Conservation (phyloP, 2,113 vertebrate species). For the Sminthopsis crassicaudata region DNA sequence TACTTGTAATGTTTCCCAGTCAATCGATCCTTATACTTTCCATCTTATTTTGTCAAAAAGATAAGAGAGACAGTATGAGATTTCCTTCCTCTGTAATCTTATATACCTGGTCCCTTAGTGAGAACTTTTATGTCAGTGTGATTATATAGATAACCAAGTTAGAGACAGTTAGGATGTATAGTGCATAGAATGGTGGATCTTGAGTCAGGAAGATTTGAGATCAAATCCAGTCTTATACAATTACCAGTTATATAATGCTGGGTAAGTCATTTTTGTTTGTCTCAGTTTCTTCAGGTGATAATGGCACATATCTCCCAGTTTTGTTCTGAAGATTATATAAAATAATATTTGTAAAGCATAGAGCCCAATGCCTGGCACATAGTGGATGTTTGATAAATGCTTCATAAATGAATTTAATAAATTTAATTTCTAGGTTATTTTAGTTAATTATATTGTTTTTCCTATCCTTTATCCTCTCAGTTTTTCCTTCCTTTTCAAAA, state of each 20-base stretch:
- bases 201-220: not conserved
- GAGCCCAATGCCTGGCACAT: not conserved
- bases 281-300: not conserved
- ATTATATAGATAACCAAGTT: not conserved
- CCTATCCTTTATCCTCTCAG: constrained; percentile 41
- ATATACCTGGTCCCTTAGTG: not conserved
- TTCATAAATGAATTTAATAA: not conserved
- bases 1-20: not conserved
- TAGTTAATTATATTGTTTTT: constrained; percentile 44
- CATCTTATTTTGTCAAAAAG: constrained; percentile 15
- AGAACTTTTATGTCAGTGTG: not conserved
- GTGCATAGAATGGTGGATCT: not conserved
- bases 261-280: not conserved
- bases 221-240: not conserved
- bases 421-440: not conserved
- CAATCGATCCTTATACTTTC: constrained; percentile 1
- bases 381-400: not conserved
- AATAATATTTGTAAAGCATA: not conserved
- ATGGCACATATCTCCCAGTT: not conserved
- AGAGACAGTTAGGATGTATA: not conserved
- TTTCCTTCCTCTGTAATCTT: not conserved
- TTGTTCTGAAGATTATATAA: not conserved
- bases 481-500: not conserved
- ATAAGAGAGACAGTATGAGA: constrained; percentile 16
- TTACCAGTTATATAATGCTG: not conserved